These are phyloP conservation scores for Dugesia japonica DNA, from an alignment of 2,888 invertebrate species.

Conservation along the genomic window DNA sequence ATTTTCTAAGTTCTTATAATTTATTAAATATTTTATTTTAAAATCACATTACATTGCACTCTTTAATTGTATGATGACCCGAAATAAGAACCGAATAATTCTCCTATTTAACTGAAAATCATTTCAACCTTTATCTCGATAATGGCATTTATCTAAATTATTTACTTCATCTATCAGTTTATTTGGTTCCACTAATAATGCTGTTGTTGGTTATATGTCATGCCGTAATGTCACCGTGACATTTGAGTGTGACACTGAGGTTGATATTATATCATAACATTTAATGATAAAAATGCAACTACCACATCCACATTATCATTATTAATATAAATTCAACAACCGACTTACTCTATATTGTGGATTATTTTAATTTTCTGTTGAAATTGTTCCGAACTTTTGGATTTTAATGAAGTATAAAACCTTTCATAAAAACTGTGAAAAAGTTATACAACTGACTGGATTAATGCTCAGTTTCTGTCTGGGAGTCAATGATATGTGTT, in stretches of 20 bases:
- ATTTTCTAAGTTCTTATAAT: too few relatives aligned
- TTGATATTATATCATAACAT: constrained; percentile 20
- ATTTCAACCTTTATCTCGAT: constrained; percentile 9
- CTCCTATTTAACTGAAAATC: background rate
- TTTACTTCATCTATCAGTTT: constrained; percentile 14
- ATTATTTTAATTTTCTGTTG: background rate
- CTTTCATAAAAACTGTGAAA: too few relatives aligned
- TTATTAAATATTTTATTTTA: too few relatives aligned
- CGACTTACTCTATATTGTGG: background rate
- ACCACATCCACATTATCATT: constrained; percentile 20
- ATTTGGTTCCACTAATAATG: constrained; percentile 20
- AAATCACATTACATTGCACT: background rate
- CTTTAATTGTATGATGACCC: background rate
- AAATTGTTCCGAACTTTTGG: background rate
- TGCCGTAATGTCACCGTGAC: constrained; percentile 14
- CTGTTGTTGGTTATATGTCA: constrained; percentile 20
- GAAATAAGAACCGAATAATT: background rate
- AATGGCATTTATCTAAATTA: background rate
- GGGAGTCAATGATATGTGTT: constrained; percentile 13
- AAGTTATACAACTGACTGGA: background rate
- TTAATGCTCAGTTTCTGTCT: background rate
- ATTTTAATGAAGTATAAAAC: too few relatives aligned
- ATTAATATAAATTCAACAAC: background rate
- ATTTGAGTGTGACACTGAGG: constrained; percentile 20
- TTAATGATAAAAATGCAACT: constrained; percentile 6